Evolutionary conservation across 2,888 invertebrate genomes (phyloP).

Genomic region (Plusia festucae): DNA sequence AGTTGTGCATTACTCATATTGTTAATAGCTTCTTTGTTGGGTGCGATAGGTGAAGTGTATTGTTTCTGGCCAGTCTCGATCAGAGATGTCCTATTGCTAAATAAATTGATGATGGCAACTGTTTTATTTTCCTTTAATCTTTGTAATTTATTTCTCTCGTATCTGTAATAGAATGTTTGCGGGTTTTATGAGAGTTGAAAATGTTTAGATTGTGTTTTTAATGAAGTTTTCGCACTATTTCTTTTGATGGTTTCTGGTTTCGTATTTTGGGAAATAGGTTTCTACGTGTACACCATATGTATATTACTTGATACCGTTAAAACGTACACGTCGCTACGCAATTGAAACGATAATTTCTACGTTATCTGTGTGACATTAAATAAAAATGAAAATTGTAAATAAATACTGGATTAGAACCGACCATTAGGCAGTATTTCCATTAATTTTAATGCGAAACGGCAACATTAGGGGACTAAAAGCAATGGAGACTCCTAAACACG

Average conservation of each 20-base stretch:
- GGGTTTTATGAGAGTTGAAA: constrained; percentile 14
- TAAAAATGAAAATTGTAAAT: constrained; percentile 62
- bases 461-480: constrained; percentile 61
- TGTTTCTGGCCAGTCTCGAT: constrained; percentile 65
- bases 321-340: neutral
- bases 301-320: neutral
- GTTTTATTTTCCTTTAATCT: constrained; percentile 54
- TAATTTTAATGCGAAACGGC: constrained; percentile 73
- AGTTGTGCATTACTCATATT: constrained; percentile 81
- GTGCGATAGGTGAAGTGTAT: constrained; percentile 75
- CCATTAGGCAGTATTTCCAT: constrained; percentile 73
- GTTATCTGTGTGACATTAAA: constrained; percentile 49
- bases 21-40: constrained; percentile 81
- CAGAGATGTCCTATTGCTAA: constrained; percentile 61
- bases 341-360: constrained; percentile 33
- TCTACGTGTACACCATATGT: neutral
- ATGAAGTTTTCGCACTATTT: neutral
- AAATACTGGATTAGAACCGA: constrained; percentile 73
- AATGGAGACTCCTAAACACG: constrained; percentile 59
- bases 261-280: neutral
- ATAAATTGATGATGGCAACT: constrained; percentile 53
- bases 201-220: neutral
- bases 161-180: constrained; percentile 26
- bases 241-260: neutral
- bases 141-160: constrained; percentile 50